Evolutionary conservation across 2,797 vertebrate genomes (phyloP).

Genomic region (Mustela erminea): DNA sequence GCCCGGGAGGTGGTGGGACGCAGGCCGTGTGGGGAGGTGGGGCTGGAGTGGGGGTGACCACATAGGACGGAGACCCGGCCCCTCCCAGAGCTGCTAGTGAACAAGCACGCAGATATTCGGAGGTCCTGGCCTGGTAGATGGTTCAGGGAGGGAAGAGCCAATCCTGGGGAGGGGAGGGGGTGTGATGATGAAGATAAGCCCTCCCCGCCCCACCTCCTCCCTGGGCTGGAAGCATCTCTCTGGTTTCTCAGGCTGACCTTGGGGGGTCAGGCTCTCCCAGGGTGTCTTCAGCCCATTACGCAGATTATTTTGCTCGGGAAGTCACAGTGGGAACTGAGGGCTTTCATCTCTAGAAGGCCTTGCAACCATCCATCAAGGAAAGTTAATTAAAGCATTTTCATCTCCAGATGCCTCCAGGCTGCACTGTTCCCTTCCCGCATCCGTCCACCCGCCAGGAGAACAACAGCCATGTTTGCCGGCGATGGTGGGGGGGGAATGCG

Average conservation of each 20-base stretch:
- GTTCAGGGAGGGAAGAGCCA: too few species aligned
- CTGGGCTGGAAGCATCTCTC: not conserved
- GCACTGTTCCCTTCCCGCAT: slow-evolving; percentile 30
- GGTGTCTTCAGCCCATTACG: not conserved
- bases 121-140: not conserved
- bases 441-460: slow-evolving; percentile 56
- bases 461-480: slow-evolving; percentile 79
- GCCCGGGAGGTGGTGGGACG: not conserved
- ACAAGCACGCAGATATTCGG: accelerated
- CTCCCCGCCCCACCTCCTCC: not conserved
- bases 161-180: not conserved
- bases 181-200: accelerated
- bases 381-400: slow-evolving; percentile 81
- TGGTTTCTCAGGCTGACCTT: not conserved
- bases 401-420: slow-evolving; percentile 72
- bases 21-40: not conserved
- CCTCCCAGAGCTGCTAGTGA: too few species aligned
- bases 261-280: not conserved
- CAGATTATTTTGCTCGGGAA: slow-evolving; percentile 20
- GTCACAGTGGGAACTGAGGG: not conserved
- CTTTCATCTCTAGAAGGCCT: not conserved
- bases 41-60: too few species aligned
- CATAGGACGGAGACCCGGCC: accelerated
- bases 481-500: not conserved
- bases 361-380: slow-evolving; percentile 70